phyloP scores from a whole-genome alignment of 2,888 invertebrate genomes.

The Coelogynopora nodosa region DNA sequence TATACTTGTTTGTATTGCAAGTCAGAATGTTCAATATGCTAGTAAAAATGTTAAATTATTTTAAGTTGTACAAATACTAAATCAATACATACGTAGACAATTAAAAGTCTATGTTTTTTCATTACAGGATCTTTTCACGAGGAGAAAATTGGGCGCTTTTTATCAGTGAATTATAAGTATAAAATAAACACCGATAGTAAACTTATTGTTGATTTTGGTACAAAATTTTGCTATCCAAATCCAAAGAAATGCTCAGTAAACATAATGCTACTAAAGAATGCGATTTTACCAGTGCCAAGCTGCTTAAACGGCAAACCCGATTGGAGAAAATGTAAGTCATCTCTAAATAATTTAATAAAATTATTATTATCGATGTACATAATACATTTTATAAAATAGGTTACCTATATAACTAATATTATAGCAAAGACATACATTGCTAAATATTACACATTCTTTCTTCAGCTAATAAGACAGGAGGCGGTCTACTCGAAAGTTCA shows the following conservation, averaged over 20 bases:
- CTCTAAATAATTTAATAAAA: not conserved
- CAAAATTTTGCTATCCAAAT: conserved; percentile 13
- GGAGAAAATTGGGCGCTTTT: not conserved
- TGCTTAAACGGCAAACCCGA: not conserved
- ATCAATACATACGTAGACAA: no score
- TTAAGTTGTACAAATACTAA: no score
- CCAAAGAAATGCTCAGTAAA: not conserved
- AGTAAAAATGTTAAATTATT: no score
- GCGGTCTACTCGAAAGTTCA: not conserved
- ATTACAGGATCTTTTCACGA: not conserved
- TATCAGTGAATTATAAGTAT: not conserved
- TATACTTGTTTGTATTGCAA: no score
- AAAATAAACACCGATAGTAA: not conserved
- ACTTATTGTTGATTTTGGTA: not conserved
- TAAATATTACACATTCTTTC: not conserved
- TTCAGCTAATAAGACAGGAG: not conserved
- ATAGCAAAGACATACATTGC: not conserved
- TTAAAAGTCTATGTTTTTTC: not conserved
- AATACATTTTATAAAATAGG: not conserved
- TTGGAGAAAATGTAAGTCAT: not conserved
- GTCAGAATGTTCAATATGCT: no score
- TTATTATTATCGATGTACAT: not conserved
- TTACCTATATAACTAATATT: not conserved
- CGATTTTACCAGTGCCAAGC: not conserved
- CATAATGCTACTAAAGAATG: not conserved